Conservation (phyloP, 2,797 vertebrate genomes). For the Xiphorhynchus erythropygius region DNA sequence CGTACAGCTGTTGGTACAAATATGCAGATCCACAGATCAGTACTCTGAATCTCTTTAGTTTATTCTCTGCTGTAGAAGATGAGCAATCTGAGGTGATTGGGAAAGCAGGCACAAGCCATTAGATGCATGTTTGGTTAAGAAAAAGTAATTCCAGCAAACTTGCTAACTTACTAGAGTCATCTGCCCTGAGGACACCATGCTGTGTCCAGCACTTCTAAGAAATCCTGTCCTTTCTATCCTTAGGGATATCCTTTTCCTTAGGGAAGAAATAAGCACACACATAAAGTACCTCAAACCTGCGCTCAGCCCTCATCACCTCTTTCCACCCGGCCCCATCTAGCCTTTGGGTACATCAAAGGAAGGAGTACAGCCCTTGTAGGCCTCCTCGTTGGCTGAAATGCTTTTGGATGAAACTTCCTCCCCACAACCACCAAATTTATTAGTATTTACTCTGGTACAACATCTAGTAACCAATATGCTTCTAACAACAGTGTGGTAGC, state of each 20-base stretch:
- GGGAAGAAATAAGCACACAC: slow-evolving; percentile 27
- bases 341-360: neutral
- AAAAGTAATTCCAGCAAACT: slow-evolving; percentile 22
- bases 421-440: slow-evolving; percentile 35
- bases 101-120: neutral
- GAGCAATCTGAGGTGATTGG: neutral
- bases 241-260: neutral
- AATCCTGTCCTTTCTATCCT: neutral
- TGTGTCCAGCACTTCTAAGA: slow-evolving; percentile 11
- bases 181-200: neutral
- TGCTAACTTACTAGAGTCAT: neutral
- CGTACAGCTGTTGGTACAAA: neutral
- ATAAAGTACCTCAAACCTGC: neutral
- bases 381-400: neutral
- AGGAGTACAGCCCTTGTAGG: neutral
- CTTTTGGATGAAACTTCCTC: slow-evolving; percentile 21
- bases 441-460: slow-evolving; percentile 47
- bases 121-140: neutral
- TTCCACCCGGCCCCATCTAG: neutral
- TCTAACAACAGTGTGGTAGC: slow-evolving; percentile 38
- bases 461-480: slow-evolving; percentile 29
- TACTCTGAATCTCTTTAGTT: neutral
- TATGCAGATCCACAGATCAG: neutral
- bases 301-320: neutral
- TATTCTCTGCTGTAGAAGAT: neutral